phyloP scores from a whole-genome alignment of 2,888 invertebrate genomes.

The Drosophila neonasuta region DNA sequence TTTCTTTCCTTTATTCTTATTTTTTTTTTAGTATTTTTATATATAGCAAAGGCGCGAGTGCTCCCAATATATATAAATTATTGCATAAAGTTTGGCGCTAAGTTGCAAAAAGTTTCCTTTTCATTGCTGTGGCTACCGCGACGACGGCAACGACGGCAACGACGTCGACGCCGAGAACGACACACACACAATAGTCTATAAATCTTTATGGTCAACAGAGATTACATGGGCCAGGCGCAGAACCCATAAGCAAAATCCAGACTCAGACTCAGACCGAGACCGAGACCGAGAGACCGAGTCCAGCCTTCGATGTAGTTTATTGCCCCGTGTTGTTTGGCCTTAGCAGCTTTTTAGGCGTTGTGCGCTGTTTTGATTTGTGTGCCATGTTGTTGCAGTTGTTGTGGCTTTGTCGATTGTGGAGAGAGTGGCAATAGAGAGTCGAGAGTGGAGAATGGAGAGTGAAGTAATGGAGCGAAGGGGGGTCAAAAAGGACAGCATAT shows the following conservation, averaged over 20 bases:
- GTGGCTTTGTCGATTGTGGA: slow-evolving; percentile 33
- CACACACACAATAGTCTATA: slow-evolving; percentile 78
- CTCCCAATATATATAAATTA: slow-evolving; percentile 78
- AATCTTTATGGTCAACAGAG: slow-evolving; percentile 79
- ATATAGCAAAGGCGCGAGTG: slow-evolving; percentile 37
- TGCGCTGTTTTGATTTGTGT: slow-evolving; percentile 71
- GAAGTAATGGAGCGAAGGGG: background rate
- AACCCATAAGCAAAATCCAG: slow-evolving; percentile 23
- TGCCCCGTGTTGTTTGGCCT: slow-evolving; percentile 62
- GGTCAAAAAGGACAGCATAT: slow-evolving; percentile 54
- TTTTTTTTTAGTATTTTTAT: slow-evolving; percentile 50
- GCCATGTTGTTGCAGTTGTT: slow-evolving; percentile 47
- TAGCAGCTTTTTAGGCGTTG: slow-evolving; percentile 73
- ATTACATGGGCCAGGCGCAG: slow-evolving; percentile 68
- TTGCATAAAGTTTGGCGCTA: slow-evolving; percentile 80
- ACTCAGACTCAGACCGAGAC: background rate
- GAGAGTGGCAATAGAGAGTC: background rate
- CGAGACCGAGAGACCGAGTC: background rate
- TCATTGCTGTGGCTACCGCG: slow-evolving; percentile 70
- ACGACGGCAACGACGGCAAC: slow-evolving; percentile 30
- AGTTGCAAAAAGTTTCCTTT: slow-evolving; percentile 79
- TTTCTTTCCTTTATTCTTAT: slow-evolving; percentile 31
- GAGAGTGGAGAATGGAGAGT: background rate
- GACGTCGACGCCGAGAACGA: slow-evolving; percentile 47
- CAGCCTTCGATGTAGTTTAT: slow-evolving; percentile 64